These are phyloP conservation scores for Oeneis ivallda DNA, from an alignment of 2,888 invertebrate species.

Conservation along the genomic window DNA sequence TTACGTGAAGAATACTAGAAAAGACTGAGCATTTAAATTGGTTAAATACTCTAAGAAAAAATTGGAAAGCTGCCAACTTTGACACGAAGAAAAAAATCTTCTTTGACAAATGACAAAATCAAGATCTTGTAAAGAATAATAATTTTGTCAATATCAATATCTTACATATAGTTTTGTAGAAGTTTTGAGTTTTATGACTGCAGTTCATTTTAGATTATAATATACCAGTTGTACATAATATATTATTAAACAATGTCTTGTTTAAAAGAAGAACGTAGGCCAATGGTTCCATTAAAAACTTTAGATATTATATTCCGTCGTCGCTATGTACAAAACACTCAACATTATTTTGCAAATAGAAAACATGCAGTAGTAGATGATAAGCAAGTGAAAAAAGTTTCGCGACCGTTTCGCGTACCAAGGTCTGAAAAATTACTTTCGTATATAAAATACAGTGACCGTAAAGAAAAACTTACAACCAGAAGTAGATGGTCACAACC, in stretches of 20 bases:
- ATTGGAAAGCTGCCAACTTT: neutral
- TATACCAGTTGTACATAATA: conserved; percentile 15
- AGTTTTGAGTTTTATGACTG: neutral
- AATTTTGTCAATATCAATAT: conserved; percentile 13
- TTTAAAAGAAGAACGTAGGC: conserved; percentile 61
- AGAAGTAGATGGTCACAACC: conserved; percentile 58
- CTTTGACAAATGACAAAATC: conserved; percentile 25
- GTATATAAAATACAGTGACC: conserved; percentile 73
- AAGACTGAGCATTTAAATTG: too few species aligned
- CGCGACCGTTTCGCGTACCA: conserved; percentile 64
- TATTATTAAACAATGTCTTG: conserved; percentile 53
- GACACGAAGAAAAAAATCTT: neutral
- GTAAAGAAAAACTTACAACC: conserved; percentile 60
- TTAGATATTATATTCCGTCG: conserved; percentile 72
- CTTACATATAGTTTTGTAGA: conserved; percentile 13
- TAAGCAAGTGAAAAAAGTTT: conserved; percentile 46
- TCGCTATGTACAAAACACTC: conserved; percentile 72
- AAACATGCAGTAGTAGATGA: conserved; percentile 56
- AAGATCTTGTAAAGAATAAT: conserved; percentile 8
- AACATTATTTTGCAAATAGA: conserved; percentile 72
- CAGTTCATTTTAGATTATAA: conserved; percentile 17
- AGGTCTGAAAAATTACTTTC: conserved; percentile 70
- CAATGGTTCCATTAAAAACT: conserved; percentile 71
- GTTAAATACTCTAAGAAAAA: too few species aligned
- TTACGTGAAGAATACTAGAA: too few species aligned